Conservation (phyloP, 92 coral and sea anemone species). For the Zoanthus solanderi region DNA sequence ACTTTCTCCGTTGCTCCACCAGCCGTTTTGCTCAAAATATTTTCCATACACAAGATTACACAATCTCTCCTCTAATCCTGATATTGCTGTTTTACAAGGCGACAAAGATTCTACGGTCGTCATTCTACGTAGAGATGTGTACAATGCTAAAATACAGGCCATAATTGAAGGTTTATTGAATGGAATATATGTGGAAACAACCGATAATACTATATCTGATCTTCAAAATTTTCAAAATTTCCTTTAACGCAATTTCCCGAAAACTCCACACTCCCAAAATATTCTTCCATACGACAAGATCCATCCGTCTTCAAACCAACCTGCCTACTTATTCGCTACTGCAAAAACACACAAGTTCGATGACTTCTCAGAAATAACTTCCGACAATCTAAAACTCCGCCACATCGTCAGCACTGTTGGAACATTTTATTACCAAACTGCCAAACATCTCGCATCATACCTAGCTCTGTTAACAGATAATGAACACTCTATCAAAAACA, state of each 20-base stretch:
- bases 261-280: background rate
- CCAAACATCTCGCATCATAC: background rate
- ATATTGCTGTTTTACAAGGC: slow-evolving; percentile 39
- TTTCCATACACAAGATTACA: background rate
- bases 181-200: background rate
- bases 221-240: slow-evolving; percentile 24
- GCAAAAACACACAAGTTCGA: slow-evolving; percentile 39
- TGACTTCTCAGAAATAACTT: background rate
- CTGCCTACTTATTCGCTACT: slow-evolving; percentile 6
- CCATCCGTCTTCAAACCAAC: slow-evolving; percentile 13
- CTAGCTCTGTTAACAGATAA: slow-evolving; percentile 23
- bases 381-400: slow-evolving; percentile 28
- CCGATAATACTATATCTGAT: slow-evolving; percentile 1
- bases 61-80: slow-evolving; percentile 11
- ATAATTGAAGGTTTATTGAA: background rate
- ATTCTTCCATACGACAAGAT: background rate
- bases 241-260: background rate
- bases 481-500: background rate
- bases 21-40: background rate
- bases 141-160: background rate
- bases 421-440: slow-evolving; percentile 34
- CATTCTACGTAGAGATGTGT: background rate
- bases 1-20: background rate
- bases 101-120: slow-evolving; percentile 44
- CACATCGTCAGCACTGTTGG: slow-evolving; percentile 28